Evolutionary conservation across 2,888 invertebrate species (phyloP).

Genomic region (Lasioglossum marginatum): DNA sequence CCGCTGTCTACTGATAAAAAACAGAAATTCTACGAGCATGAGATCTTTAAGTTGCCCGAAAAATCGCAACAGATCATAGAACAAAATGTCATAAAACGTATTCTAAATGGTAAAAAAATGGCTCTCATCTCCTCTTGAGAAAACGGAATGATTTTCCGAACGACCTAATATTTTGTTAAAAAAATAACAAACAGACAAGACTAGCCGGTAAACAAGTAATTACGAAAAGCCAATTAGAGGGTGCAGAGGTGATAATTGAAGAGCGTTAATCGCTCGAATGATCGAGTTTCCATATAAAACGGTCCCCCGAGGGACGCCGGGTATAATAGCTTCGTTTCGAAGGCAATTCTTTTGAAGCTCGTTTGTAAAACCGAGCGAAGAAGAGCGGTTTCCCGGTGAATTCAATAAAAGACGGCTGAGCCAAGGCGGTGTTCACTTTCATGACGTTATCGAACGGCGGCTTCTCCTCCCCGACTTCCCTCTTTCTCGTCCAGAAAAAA

Average conservation of each 20-base stretch:
- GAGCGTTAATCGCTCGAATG: slow-evolving; percentile 41
- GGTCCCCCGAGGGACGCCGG: slow-evolving; percentile 1
- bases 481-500: slow-evolving; percentile 37
- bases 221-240: neutral
- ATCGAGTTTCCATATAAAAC: slow-evolving; percentile 45
- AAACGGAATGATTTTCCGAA: too few species aligned
- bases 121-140: too few species aligned
- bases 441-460: slow-evolving; percentile 66
- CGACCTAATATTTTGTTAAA: too few species aligned
- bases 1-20: too few species aligned
- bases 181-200: neutral
- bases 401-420: slow-evolving; percentile 70
- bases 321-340: slow-evolving; percentile 46
- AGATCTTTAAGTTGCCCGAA: too few species aligned
- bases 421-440: slow-evolving; percentile 66
- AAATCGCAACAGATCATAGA: too few species aligned
- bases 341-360: slow-evolving; percentile 46
- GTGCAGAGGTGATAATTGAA: slow-evolving; percentile 7
- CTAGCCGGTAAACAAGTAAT: neutral
- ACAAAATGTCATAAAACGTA: too few species aligned
- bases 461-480: slow-evolving; percentile 7
- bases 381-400: slow-evolving; percentile 60
- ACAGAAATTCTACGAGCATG: too few species aligned
- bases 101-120: too few species aligned
- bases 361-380: slow-evolving; percentile 62